Evolutionary conservation across 2,888 invertebrate genomes (phyloP), one percentile per base, ranked within the genome.

Genomic region (Choristoneura rosaceana): DNA sequence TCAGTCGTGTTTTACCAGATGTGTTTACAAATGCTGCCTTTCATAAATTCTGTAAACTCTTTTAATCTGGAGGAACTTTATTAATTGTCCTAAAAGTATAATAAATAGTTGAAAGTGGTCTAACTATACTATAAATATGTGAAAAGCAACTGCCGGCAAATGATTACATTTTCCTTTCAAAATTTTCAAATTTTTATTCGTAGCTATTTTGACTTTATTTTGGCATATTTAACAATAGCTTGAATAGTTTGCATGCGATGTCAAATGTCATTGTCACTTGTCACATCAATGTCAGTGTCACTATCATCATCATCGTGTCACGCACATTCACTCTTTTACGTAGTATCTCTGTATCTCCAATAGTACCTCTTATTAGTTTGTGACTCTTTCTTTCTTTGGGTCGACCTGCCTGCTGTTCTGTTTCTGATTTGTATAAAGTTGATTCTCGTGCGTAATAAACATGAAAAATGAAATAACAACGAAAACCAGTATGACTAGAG

Each of bases 401-500:
- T n/a, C n/a, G n/a, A n/a, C n/a, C n/a, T n/a, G n/a, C n/a, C n/a
- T 43, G 12, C 43, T 43, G 43, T 43, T 1, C 12, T 10, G 10
- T 9, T 12, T 3, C 12, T 12, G 10, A n/a, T n/a, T n/a, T 12
- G 9, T 43, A 10, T 43, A 10, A 12, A 3, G 12, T 10, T 4
- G 4, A 43, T 43, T 38, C 38, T 38, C 7, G 38, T 14, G 9
- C 60, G 5, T 41, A 15, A n/a, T n/a, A 60, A 38, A 64, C 1
- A 71, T 71, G 63, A 63, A 63, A 45, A 52, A 52, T 43, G 52
- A 73, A 60, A 64, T 67, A 25, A 14, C 7, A 5, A 67, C 15
- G 15, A 38, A 60, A 2, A 60, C 68, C 43, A 60, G 50, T 12
- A 67, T 82, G 59, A 77, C 78, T 12, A 52, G 74, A n/a, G 70